These are phyloP conservation scores for Silurus lanzhouensis DNA, from an alignment of 2,797 vertebrate genomes.

Conservation along the genomic window DNA sequence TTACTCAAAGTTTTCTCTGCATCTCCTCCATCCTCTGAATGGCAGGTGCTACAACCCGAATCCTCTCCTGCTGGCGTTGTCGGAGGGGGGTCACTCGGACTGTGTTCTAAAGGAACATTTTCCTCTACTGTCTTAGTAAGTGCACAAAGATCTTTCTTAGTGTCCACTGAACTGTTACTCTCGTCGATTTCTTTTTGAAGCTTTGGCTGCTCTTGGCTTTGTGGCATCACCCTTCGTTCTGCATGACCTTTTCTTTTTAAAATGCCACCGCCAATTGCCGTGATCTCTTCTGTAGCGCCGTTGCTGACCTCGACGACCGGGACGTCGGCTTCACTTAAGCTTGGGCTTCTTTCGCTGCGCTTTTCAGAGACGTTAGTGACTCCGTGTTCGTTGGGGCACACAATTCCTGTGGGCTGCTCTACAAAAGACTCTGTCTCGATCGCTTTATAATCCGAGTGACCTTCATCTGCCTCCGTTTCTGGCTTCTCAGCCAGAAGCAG, in stretches of 20 bases:
- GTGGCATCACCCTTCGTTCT: not conserved
- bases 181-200: not conserved
- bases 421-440: constrained; percentile 20
- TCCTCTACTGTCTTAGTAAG: not conserved
- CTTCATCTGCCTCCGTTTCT: constrained; percentile 21
- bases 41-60: constrained; percentile 61
- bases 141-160: not conserved
- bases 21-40: constrained; percentile 52
- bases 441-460: not conserved
- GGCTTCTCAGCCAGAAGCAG: constrained; percentile 41
- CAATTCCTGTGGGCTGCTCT: constrained; percentile 2
- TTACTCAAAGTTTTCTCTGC: constrained; percentile 57
- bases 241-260: constrained; percentile 20
- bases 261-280: constrained; percentile 3
- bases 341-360: not conserved
- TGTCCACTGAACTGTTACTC: not conserved
- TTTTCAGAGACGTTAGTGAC: constrained; percentile 10
- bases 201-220: not conserved
- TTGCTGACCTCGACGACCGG: not conserved
- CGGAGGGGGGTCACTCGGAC: constrained; percentile 35
- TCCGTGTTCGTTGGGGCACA: not conserved
- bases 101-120: constrained; percentile 7
- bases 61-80: constrained; percentile 57
- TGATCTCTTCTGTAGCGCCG: constrained; percentile 11
- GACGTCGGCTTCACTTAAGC: not conserved